Evolutionary conservation across 1,140 invertebrate genomes (phyloP), one percentile per base, ranked within the genome.

Genomic region (Monomorium pharaonis): DNA sequence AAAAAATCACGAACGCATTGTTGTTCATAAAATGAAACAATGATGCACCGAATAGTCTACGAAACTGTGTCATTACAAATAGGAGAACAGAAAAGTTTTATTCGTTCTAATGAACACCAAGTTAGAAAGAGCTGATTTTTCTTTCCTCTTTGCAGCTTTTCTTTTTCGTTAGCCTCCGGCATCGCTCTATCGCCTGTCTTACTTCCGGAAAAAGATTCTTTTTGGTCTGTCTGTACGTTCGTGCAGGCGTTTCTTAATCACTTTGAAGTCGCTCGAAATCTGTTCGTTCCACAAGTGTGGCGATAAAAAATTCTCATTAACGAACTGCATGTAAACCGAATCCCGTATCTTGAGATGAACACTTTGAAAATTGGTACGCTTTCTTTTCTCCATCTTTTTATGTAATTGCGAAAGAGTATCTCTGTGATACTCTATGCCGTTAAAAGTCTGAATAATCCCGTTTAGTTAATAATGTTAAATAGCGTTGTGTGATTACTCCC

Each of bases 51-150:
- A 56, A 47, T 9, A 1, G 3, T 49, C 42, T 21, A 12, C n/a
- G 27, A 78, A 78, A 78, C n/a, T 65, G 27, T 65, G 44, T 65
- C 58, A 24, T 70, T 80, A 67, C 18, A 70, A 51, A 54, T 37
- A 54, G 54, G 14, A 56, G 30, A 80, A 47, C 12, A 12, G 63
- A 18, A 70, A 69, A 54, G 47, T 69, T 54, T 37, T 54, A 70
- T 80, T 69, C 47, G 49, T 69, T 70, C 77, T 70, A 80, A 80
- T 27, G 21, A 21, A 80, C 47, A 78, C 75, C 33, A 62, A 84
- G 37, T 76, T 60, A 24, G 54, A 84, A 76, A 76, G 54, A 56
- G 30, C 69, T 80, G 80, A 84, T 56, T 77, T 78, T 77, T 78
- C 33, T 78, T 67, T 56, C 27, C 72, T 67, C 33, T 30, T 69